These are phyloP conservation scores for Drosophila lutescens DNA, from an alignment of 2,888 invertebrate genomes.

Conservation along the genomic window DNA sequence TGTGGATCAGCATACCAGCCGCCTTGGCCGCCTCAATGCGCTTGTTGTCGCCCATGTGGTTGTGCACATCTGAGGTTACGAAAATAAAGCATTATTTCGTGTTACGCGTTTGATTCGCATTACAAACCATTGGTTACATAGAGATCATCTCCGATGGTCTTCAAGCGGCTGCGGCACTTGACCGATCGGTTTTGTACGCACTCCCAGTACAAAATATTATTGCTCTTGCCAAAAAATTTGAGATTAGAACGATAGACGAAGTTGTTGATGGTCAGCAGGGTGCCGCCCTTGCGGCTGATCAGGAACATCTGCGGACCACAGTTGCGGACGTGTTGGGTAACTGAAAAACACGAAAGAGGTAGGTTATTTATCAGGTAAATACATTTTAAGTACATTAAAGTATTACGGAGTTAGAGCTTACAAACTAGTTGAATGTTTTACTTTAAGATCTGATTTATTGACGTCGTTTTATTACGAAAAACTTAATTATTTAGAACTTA, in stretches of 20 bases:
- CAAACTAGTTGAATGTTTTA: slow-evolving; percentile 43
- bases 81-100: neutral
- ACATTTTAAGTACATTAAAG: neutral
- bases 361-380: slow-evolving; percentile 12
- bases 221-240: slow-evolving; percentile 81
- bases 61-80: slow-evolving; percentile 80
- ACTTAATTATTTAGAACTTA: slow-evolving; percentile 27
- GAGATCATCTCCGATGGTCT: slow-evolving; percentile 83
- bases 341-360: slow-evolving; percentile 57
- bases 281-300: slow-evolving; percentile 84
- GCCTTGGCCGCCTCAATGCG: slow-evolving; percentile 80
- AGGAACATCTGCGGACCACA: slow-evolving; percentile 83
- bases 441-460: slow-evolving; percentile 57
- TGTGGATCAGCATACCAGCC: slow-evolving; percentile 82
- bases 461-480: slow-evolving; percentile 52
- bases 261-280: slow-evolving; percentile 82
- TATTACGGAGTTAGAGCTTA: slow-evolving; percentile 36
- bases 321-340: slow-evolving; percentile 80
- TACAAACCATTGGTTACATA: slow-evolving; percentile 83
- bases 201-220: slow-evolving; percentile 84
- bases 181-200: slow-evolving; percentile 84
- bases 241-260: slow-evolving; percentile 84
- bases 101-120: neutral
- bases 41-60: slow-evolving; percentile 81
- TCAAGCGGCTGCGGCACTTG: slow-evolving; percentile 84